Evolutionary conservation across 2,797 vertebrate genomes (phyloP).

Genomic region (Oreochromis mossambicus): DNA sequence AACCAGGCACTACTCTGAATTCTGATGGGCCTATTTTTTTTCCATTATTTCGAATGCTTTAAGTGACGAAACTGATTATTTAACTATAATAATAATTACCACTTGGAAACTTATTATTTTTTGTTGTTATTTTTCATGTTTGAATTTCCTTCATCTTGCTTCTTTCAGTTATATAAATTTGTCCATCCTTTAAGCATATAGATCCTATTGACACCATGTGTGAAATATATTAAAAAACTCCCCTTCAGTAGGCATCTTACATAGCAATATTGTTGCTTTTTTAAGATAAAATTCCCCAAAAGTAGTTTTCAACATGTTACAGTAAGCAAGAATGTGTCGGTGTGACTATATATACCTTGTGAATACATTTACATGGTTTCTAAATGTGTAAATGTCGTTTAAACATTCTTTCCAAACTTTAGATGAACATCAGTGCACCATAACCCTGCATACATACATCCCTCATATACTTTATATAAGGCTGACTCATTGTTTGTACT

Average conservation of each 20-base stretch:
- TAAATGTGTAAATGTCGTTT: background rate
- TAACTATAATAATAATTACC: background rate
- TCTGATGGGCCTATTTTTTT: background rate
- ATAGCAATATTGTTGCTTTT: background rate
- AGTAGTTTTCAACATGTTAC: background rate
- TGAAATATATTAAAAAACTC: background rate
- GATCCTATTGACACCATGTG: background rate
- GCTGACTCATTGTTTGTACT: constrained; percentile 8
- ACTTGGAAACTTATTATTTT: background rate
- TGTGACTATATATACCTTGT: background rate
- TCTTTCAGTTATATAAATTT: background rate
- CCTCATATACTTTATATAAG: background rate
- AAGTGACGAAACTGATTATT: fast-evolving
- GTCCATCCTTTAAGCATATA: background rate
- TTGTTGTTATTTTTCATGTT: background rate
- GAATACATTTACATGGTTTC: background rate
- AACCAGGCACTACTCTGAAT: background rate
- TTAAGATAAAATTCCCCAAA: background rate
- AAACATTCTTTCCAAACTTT: constrained; percentile 23
- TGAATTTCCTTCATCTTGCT: background rate
- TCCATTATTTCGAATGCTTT: background rate
- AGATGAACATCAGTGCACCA: background rate
- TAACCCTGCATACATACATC: background rate
- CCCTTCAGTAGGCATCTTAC: background rate
- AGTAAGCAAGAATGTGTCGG: background rate